phyloP scores from a whole-genome alignment of 2,797 vertebrate species.

The Apodemus agrarius region DNA sequence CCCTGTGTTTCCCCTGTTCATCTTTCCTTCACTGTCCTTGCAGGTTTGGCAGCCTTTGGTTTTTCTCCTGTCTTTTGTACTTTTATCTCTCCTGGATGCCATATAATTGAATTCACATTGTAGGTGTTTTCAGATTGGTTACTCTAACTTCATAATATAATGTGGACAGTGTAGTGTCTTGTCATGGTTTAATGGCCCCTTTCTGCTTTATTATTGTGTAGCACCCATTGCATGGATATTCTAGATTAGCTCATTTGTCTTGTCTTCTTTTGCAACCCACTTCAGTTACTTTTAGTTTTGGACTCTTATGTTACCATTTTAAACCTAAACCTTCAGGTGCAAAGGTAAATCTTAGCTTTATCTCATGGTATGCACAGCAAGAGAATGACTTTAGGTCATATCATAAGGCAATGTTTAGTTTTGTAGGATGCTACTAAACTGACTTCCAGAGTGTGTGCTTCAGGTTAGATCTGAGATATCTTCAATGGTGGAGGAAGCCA shows the following conservation, averaged over 20 bases:
- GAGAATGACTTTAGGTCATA: not conserved
- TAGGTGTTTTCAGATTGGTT: slow-evolving; percentile 39
- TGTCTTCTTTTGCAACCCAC: slow-evolving; percentile 16
- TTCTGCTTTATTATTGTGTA: slow-evolving; percentile 36
- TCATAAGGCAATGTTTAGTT: not conserved
- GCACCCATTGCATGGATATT: not conserved
- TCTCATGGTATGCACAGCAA: not conserved
- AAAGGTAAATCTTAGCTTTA: not conserved
- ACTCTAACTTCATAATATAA: not conserved
- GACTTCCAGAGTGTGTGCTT: not conserved
- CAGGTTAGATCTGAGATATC: slow-evolving; percentile 11
- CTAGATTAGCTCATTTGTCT: not conserved
- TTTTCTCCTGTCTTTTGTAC: not conserved
- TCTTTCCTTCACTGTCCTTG: not conserved
- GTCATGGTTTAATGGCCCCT: not conserved
- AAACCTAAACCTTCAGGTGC: slow-evolving; percentile 40
- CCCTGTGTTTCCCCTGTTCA: not conserved
- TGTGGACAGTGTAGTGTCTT: slow-evolving; percentile 45
- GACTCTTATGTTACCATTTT: not conserved
- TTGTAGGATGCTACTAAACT: not conserved
- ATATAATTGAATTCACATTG: not conserved
- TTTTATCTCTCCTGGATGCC: not conserved
- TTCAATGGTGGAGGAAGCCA: slow-evolving; percentile 2
- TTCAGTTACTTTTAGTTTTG: not conserved
- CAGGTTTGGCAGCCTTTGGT: not conserved